Percentiles rank a stretch among this genome's conserved stretches.
phyloP scores from a whole-genome alignment of 1,140 invertebrate species.

The Philopotamus ludificatus region DNA sequence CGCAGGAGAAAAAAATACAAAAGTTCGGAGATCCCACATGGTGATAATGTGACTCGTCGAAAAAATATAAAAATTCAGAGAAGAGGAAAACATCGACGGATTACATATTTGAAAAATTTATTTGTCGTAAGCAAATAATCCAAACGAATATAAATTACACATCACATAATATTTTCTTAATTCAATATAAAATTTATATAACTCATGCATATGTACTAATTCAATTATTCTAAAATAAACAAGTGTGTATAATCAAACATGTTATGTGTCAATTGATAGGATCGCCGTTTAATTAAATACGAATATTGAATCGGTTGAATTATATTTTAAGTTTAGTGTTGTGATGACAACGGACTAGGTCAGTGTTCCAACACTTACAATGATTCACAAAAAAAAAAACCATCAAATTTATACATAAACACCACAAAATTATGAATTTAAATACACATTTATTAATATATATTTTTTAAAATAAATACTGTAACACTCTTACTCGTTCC shows the following conservation, averaged over 20 bases:
- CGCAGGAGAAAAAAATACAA: not conserved
- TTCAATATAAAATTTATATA: constrained; percentile 25
- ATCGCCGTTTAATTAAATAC: too few relatives aligned
- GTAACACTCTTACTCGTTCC: too few relatives aligned
- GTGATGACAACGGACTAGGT: too few relatives aligned
- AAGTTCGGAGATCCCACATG: not conserved
- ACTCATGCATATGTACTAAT: constrained; percentile 14
- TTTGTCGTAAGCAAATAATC: constrained; percentile 23
- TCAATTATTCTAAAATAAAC: not conserved
- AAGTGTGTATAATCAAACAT: not conserved
- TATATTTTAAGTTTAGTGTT: too few relatives aligned
- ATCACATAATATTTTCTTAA: constrained; percentile 25
- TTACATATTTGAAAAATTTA: constrained; percentile 21
- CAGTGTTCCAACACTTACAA: too few relatives aligned
- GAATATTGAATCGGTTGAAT: too few relatives aligned
- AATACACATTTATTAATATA: too few relatives aligned
- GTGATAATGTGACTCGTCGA: not conserved
- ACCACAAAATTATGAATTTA: not conserved
- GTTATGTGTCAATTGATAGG: not conserved
- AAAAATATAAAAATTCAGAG: not conserved
- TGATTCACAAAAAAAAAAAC: not conserved
- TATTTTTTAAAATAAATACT: too few relatives aligned
- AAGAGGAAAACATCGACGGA: too few relatives aligned
- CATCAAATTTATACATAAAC: not conserved
- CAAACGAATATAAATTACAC: constrained; percentile 29